Base-by-base conservation (phyloP, 2,888 invertebrate species). In the Micoletzkya japonica region DNA sequence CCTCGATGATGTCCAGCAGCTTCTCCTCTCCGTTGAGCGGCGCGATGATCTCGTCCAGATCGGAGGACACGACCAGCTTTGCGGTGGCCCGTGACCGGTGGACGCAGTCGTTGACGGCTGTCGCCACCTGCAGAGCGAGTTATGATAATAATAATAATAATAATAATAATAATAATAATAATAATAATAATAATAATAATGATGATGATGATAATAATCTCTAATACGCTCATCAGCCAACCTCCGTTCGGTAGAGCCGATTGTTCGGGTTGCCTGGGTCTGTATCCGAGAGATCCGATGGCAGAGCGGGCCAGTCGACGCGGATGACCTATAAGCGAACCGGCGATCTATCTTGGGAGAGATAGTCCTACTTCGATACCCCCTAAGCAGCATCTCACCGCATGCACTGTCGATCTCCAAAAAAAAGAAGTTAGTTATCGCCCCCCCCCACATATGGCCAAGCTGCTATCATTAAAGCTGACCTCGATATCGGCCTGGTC, bases 81-180 rank as follows among this genome's bases (percentile, higher is more conserved):
- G 68, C 68, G 14, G 39, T 49, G 24, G 44, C 57, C 0, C 68
- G 68, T 0, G 70, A 50, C 1, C 70, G 70, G 0, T 54, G 54
- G 32, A 63, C 44, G 61, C 70, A 70, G 54, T 70, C 70, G 63
- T 70, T 70, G 32, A 70, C 56, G 20, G 61, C 70, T 0, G 70
- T 61, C 54, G 28, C 59, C 17, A 70, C 64, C 64, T 66, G 54
- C 6, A 20, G 10, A 14, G n/a, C n/a, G n/a, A n/a, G n/a, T n/a
- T n/a, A n/a, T n/a, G n/a, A n/a, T n/a, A n/a, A n/a, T n/a, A n/a
- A n/a, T n/a, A n/a, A n/a, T n/a, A n/a, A n/a, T n/a, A n/a, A n/a
- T n/a, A n/a, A n/a, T n/a, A n/a, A n/a, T n/a, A n/a, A n/a, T n/a
- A n/a, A n/a, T n/a, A n/a, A n/a, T n/a, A n/a, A n/a, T n/a, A n/a